Percentiles rank a stretch among this genome's conserved stretches.
phyloP scores from a whole-genome alignment of 2,888 invertebrate genomes.

The Pristionchus arcanus region DNA sequence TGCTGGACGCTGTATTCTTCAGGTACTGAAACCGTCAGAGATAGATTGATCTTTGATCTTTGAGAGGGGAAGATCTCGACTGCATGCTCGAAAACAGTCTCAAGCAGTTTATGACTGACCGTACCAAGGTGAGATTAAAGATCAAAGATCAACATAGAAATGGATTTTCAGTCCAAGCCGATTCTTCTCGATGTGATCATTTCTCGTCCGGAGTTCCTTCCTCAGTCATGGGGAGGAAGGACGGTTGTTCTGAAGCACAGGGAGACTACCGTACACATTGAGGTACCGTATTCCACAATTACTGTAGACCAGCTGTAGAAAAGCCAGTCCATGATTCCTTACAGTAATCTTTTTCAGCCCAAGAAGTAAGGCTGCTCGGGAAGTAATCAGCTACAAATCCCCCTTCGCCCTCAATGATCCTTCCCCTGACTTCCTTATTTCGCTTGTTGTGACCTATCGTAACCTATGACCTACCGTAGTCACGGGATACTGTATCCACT shows the following conservation, averaged over 20 bases:
- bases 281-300: conserved; percentile 34
- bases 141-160: background rate
- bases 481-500: background rate
- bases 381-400: background rate
- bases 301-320: too few species aligned
- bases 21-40: background rate
- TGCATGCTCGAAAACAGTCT: conserved; percentile 33
- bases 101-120: conserved; percentile 9
- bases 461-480: background rate
- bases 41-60: background rate
- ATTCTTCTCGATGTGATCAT: conserved; percentile 50
- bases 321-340: too few species aligned
- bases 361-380: too few species aligned
- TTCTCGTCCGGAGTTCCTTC: conserved; percentile 49
- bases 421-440: too few species aligned
- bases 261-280: background rate
- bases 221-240: conserved; percentile 42
- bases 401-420: background rate
- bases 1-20: conserved; percentile 38
- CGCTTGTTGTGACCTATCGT: background rate
- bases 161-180: background rate
- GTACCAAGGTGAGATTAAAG: conserved; percentile 13
- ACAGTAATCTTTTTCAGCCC: too few species aligned
- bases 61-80: conserved; percentile 45
- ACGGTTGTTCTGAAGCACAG: background rate